Base-by-base conservation (phyloP, 2,888 invertebrate genomes). In the Sthenelais limicola region DNA sequence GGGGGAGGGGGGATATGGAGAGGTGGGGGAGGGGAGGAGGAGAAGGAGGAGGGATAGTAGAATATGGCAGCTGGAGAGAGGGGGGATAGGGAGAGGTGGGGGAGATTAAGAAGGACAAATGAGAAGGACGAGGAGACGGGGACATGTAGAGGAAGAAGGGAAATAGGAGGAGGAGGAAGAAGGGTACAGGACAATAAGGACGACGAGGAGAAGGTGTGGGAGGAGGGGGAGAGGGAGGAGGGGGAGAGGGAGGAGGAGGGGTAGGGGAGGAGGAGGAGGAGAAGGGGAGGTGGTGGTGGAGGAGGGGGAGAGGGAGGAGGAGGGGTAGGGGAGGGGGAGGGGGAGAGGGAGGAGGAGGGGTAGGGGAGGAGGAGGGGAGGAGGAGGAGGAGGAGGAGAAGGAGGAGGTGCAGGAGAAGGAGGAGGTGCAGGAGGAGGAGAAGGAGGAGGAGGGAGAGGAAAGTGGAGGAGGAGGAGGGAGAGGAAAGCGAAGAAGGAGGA, bases 401-500 rank as follows among this genome's bases (percentile, higher is more conserved):
- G 47, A n/a, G 18, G 18, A n/a, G 47, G 18, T 12, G 47, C 12
- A n/a, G 18, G 18, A 43, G 47, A 43, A n/a, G 47, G 18, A n/a
- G 47, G 18, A 43, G 47, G 47, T 15, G 47, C 12, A 43, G 47
- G 47, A 43, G 18, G 47, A n/a, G 18, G 47, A n/a, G 18, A n/a
- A n/a, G 18, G 18, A n/a, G 47, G 18, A n/a, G 47, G 18, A n/a
- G 47, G 18, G 47, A n/a, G 18, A n/a, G 47, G 18, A n/a, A n/a
- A 43, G 18, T 12, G 47, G 18, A 18, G 47, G 18, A 18, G 47
- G 18, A 43, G 47, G 47, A 43, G 47, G 47, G 18, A 18, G 47
- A 43, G 18, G 47, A n/a, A 43, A n/a, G 47, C 12, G 47, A n/a
- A 43, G 47, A n/a, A 43, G 47, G 47, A 43, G 47, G 47, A 43